phyloP scores from a whole-genome alignment of 2,888 invertebrate species.

The Himalopsyche anomala region DNA sequence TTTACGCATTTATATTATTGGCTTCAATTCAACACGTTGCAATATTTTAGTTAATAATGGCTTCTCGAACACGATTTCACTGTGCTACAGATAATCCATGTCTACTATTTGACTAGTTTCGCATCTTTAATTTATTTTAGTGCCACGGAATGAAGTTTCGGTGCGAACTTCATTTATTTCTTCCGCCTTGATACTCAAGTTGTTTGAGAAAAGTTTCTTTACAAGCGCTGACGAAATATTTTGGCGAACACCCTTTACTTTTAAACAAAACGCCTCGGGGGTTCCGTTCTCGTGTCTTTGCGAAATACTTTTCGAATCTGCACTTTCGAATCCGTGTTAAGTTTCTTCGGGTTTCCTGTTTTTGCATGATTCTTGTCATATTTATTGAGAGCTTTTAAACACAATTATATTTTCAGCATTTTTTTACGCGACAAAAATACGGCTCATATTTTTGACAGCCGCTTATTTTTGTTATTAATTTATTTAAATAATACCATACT shows the following conservation, averaged over 20 bases:
- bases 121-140: slow-evolving; percentile 6
- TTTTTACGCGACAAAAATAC: too few relatives aligned
- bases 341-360: neutral
- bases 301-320: slow-evolving; percentile 36
- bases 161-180: slow-evolving; percentile 46
- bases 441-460: too few relatives aligned
- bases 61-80: too few relatives aligned
- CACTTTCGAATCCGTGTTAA: slow-evolving; percentile 6
- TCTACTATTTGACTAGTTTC: neutral
- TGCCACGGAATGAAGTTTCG: slow-evolving; percentile 46
- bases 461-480: too few relatives aligned
- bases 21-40: too few relatives aligned
- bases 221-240: slow-evolving; percentile 43
- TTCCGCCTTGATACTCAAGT: slow-evolving; percentile 9
- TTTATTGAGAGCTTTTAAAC: neutral
- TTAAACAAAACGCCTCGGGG: slow-evolving; percentile 26
- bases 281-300: slow-evolving; percentile 23
- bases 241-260: slow-evolving; percentile 22
- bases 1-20: too few relatives aligned
- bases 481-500: too few relatives aligned
- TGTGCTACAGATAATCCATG: too few relatives aligned
- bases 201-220: slow-evolving; percentile 31
- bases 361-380: neutral
- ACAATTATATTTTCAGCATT: too few relatives aligned
- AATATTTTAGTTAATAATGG: too few relatives aligned